Percentiles rank a stretch among this genome's conserved stretches.
phyloP scores from a whole-genome alignment of 2,888 invertebrate genomes.

The Imbricaverruca yamaguchii region DNA sequence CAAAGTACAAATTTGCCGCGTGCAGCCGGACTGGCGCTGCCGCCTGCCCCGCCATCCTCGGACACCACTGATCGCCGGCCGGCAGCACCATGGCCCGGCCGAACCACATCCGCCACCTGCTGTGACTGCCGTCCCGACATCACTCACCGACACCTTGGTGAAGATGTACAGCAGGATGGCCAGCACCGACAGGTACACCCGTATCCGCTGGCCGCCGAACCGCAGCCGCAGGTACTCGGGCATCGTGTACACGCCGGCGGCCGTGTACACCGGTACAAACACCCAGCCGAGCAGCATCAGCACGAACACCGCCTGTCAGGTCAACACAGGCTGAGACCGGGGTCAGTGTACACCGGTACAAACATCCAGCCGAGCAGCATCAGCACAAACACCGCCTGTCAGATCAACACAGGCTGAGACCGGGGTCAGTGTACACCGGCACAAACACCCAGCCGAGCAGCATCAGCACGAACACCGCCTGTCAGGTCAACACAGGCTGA shows the following conservation, averaged over 20 bases:
- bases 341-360: slow-evolving; percentile 41
- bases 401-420: neutral
- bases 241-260: slow-evolving; percentile 47
- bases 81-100: too few species aligned
- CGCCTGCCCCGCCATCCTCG: too few species aligned
- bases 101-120: too few species aligned
- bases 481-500: slow-evolving; percentile 18
- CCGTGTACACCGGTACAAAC: slow-evolving; percentile 50
- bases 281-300: slow-evolving; percentile 47
- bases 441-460: slow-evolving; percentile 43
- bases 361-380: slow-evolving; percentile 49
- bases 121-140: too few species aligned
- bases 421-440: neutral
- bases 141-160: slow-evolving; percentile 48
- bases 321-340: neutral
- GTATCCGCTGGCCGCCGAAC: slow-evolving; percentile 49
- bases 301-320: slow-evolving; percentile 45
- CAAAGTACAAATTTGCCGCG: too few species aligned
- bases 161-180: slow-evolving; percentile 48
- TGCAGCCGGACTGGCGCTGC: too few species aligned
- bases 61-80: too few species aligned
- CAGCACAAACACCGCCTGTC: slow-evolving; percentile 46
- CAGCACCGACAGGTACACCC: slow-evolving; percentile 48
- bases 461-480: slow-evolving; percentile 47
- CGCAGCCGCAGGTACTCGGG: slow-evolving; percentile 48